These are phyloP conservation scores for Girardinichthys multiradiatus DNA, from an alignment of 2,113 vertebrate species.

Conservation along the genomic window DNA sequence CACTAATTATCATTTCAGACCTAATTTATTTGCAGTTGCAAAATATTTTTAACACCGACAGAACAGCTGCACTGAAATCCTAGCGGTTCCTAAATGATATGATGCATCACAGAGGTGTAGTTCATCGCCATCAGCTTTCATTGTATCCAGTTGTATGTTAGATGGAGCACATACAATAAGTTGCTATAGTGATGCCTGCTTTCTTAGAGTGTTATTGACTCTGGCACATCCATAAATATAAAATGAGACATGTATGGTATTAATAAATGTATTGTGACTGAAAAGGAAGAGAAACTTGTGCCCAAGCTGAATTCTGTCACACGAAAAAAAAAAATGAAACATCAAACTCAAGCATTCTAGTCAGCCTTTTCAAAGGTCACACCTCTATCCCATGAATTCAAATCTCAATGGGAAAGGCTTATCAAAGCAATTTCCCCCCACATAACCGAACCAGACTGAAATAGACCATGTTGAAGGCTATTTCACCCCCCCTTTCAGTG, in stretches of 20 bases:
- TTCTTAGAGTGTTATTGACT: conserved; percentile 22
- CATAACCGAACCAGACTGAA: conserved; percentile 43
- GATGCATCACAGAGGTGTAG: neutral
- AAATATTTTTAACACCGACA: neutral
- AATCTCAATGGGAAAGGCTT: conserved; percentile 74
- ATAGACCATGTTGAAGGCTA: conserved; percentile 55
- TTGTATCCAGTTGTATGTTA: conserved; percentile 20
- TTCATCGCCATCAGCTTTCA: conserved; percentile 1
- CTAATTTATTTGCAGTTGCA: neutral
- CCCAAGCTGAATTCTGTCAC: conserved; percentile 60
- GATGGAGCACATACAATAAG: conserved; percentile 1
- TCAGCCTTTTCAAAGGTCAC: conserved; percentile 80
- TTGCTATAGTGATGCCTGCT: conserved; percentile 16
- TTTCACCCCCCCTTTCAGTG: conserved; percentile 22
- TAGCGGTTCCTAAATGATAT: neutral
- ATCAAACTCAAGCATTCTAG: conserved; percentile 71
- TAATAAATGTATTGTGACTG: conserved; percentile 29
- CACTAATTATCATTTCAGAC: neutral
- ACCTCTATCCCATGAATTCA: conserved; percentile 71
- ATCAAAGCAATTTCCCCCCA: conserved; percentile 75
- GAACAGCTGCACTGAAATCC: neutral
- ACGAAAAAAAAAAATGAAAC: conserved; percentile 42
- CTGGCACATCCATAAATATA: conserved; percentile 32
- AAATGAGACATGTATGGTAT: conserved; percentile 12
- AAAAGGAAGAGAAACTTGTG: conserved; percentile 27